Evolutionary conservation across 2,888 invertebrate genomes (phyloP), one percentile per base, ranked within the genome.

Genomic region (Dicranocentrus wangi): DNA sequence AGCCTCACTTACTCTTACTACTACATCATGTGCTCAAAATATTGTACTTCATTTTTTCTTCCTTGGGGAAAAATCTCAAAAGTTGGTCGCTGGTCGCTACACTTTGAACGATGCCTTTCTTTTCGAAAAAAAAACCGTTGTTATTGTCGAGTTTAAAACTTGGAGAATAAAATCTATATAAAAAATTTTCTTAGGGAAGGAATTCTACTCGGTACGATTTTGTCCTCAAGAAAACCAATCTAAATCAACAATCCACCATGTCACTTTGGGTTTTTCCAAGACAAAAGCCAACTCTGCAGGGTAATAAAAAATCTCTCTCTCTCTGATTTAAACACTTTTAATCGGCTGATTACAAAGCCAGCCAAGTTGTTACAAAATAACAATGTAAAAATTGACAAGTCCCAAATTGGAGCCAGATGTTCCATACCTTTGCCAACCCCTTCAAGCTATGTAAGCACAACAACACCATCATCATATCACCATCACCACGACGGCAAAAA

Each of bases 301-400:
- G n/a, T n/a, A n/a, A n/a, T n/a, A n/a, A n/a, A n/a, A n/a, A n/a
- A n/a, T n/a, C n/a, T n/a, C n/a, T n/a, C n/a, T n/a, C n/a, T n/a
- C n/a, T n/a, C n/a, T n/a, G n/a, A n/a, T n/a, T n/a, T n/a, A n/a
- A n/a, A n/a, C n/a, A n/a, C n/a, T n/a, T n/a, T 10, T 32, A 32
- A 32, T 32, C 32, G 32, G 32, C 32, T 32, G n/a, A n/a, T n/a
- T 32, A 3, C 32, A 32, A 7, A 32, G 5, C 32, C 10, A 32
- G 3, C 10, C 32, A n/a, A n/a, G n/a, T 32, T 10, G 32, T n/a
- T 19, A 51, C n/a, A 17, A n/a, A 51, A 51, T 51, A 51, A 51
- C 17, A 51, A 51, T 51, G 51, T n/a, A 17, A 43, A 51, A 51
- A 51, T 51, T 51, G 51, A 51, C 51, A 51, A 51, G 8, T 51